Conservation (phyloP, 2,797 vertebrate species). For the Spea hammondii region DNA sequence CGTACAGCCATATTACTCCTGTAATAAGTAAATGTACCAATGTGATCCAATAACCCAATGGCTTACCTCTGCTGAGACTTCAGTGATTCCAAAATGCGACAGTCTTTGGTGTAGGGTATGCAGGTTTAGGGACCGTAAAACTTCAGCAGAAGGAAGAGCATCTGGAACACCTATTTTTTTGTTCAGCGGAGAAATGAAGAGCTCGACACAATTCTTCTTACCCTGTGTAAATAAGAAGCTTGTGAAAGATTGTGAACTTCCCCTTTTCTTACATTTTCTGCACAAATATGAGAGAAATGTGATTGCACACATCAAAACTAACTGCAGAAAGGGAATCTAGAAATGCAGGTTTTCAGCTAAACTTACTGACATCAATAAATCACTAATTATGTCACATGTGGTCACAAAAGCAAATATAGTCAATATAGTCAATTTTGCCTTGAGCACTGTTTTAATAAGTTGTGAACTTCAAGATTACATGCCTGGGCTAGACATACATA, state of each 20-base stretch:
- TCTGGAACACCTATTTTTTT: constrained; percentile 74
- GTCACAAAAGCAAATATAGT: too few species aligned
- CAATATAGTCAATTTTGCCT: too few species aligned
- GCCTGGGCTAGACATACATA: too few species aligned
- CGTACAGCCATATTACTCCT: not conserved
- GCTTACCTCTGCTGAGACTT: constrained; percentile 85
- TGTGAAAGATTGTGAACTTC: constrained; percentile 26
- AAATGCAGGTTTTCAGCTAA: too few species aligned
- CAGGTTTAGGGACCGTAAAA: constrained; percentile 85
- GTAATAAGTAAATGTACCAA: not conserved
- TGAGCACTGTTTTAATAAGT: too few species aligned
- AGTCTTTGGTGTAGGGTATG: constrained; percentile 82
- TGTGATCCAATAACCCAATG: not conserved
- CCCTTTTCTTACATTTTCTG: constrained; percentile 8
- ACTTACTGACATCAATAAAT: too few species aligned
- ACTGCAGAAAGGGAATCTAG: too few species aligned
- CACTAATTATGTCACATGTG: too few species aligned
- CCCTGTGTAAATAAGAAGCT: constrained; percentile 65
- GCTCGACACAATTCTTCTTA: constrained; percentile 85
- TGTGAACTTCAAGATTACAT: too few species aligned
- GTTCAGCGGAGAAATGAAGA: constrained; percentile 82
- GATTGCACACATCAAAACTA: not conserved
- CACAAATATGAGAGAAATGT: not conserved
- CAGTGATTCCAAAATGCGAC: constrained; percentile 85
- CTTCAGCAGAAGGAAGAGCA: constrained; percentile 81